phyloP scores from a whole-genome alignment of 2,888 invertebrate genomes.

The Plagodis pulveraria region DNA sequence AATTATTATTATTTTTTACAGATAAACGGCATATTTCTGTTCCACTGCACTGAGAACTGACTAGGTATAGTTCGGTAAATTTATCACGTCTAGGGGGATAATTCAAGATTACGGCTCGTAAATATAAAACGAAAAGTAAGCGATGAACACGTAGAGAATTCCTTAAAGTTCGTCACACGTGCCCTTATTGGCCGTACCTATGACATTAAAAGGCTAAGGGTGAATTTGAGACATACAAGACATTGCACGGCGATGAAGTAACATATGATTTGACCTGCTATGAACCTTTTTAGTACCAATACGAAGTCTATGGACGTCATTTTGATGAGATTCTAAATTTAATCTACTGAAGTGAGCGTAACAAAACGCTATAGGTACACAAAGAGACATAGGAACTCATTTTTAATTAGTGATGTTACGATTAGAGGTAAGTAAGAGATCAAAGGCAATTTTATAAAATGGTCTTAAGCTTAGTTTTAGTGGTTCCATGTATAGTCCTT shows the following conservation, averaged over 20 bases:
- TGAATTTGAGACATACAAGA: conserved; percentile 31
- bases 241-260: conserved; percentile 31
- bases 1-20: too few species aligned
- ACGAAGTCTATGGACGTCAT: conserved; percentile 19
- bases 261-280: conserved; percentile 29
- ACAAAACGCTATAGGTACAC: too few species aligned
- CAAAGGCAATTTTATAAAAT: too few species aligned
- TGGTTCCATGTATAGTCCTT: too few species aligned
- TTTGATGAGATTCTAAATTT: background rate
- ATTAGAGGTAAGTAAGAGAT: too few species aligned
- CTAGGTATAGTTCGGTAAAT: conserved; percentile 31
- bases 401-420: too few species aligned
- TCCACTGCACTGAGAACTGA: conserved; percentile 10
- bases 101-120: conserved; percentile 56
- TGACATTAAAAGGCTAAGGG: conserved; percentile 39
- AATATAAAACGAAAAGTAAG: conserved; percentile 55
- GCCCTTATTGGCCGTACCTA: conserved; percentile 36
- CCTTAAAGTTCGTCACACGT: conserved; percentile 48
- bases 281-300: conserved; percentile 20
- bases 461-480: too few species aligned
- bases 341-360: too few species aligned
- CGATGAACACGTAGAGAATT: conserved; percentile 44
- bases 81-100: conserved; percentile 57
- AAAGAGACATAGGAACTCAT: too few species aligned
- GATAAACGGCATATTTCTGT: too few species aligned